Conservation (phyloP, 2,113 vertebrate species). For the Xenus cinereus region DNA sequence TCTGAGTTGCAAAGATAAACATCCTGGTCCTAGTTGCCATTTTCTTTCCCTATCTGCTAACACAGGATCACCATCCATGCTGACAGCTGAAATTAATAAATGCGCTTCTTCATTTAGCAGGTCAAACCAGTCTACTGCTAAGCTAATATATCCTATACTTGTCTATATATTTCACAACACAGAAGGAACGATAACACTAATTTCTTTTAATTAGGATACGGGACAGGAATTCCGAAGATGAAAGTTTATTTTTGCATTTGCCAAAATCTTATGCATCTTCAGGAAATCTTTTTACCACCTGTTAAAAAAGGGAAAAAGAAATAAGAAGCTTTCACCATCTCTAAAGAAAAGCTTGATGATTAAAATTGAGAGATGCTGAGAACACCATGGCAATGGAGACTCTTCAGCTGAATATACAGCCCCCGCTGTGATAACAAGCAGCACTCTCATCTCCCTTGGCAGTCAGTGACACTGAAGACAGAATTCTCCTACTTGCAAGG, state of each 20-base stretch:
- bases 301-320: not conserved
- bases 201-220: not conserved
- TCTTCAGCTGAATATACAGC: not conserved
- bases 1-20: not conserved
- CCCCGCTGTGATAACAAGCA: not conserved
- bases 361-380: not conserved
- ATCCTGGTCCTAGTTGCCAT: not conserved
- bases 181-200: not conserved
- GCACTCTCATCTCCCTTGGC: not conserved
- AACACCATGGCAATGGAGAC: conserved; percentile 4
- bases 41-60: not conserved
- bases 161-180: not conserved
- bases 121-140: not conserved
- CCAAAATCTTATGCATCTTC: not conserved
- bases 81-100: not conserved
- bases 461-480: not conserved
- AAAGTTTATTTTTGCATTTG: not conserved
- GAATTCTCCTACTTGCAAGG: not conserved
- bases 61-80: not conserved
- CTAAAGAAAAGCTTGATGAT: not conserved
- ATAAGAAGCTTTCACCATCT: not conserved
- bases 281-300: not conserved
- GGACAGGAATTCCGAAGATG: not conserved
- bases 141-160: not conserved
- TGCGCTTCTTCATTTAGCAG: not conserved